Conservation (phyloP, 2,797 vertebrate genomes). For the Sebastes trivittatus region DNA sequence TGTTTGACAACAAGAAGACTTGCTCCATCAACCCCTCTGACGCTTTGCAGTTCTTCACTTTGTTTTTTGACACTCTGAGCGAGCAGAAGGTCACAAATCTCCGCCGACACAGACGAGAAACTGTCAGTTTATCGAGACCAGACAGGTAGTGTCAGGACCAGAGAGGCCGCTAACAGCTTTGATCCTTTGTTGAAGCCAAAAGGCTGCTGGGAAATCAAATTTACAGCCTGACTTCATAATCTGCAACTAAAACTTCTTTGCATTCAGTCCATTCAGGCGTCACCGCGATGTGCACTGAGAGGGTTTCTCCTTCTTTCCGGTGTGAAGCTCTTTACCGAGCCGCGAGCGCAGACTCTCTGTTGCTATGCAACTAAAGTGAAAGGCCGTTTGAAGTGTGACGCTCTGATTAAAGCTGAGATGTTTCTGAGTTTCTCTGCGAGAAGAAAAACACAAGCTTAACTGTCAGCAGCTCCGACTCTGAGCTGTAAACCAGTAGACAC, state of each 20-base stretch:
- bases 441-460: not conserved
- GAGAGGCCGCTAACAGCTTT: not conserved
- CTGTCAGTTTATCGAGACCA: not conserved
- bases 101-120: not conserved
- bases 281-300: not conserved
- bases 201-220: slow-evolving; percentile 2
- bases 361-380: slow-evolving; percentile 50
- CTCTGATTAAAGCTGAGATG: slow-evolving; percentile 21
- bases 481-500: not conserved
- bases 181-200: not conserved
- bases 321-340: not conserved
- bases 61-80: not conserved
- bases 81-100: not conserved
- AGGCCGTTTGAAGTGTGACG: slow-evolving; percentile 11
- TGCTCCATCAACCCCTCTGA: not conserved
- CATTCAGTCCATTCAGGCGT: not conserved
- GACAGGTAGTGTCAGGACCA: not conserved
- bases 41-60: not conserved
- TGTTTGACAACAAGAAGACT: not conserved
- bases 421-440: not conserved
- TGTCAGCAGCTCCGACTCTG: not conserved
- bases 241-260: not conserved
- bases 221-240: not conserved
- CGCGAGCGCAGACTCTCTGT: slow-evolving; percentile 16
- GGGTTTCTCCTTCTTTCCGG: not conserved